A percentile compares a stretch with the other conserved stretches of the same genome.
These are phyloP conservation scores for Trialeurodes vaporariorum DNA, from an alignment of 1,140 invertebrate species.

Conservation along the genomic window DNA sequence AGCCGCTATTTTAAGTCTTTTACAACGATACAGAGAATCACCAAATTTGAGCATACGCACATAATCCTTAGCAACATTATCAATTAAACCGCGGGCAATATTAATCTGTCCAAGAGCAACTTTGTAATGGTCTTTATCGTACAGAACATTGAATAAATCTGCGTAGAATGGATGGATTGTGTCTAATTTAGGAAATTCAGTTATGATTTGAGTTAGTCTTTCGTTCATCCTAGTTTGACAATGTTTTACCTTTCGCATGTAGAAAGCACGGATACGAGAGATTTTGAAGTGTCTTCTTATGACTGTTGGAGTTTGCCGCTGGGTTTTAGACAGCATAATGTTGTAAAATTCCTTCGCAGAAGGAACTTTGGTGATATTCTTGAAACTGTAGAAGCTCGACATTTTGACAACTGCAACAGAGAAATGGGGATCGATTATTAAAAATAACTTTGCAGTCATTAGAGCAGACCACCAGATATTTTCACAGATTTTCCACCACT, in stretches of 20 bases:
- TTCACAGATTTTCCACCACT: no score
- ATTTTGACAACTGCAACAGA: no score
- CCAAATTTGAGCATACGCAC: constrained; percentile 90
- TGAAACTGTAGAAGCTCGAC: constrained; percentile 86
- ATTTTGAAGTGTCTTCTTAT: constrained; percentile 97
- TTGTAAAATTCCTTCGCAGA: constrained; percentile 96
- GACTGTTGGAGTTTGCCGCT: constrained; percentile 97
- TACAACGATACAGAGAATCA: constrained; percentile 95
- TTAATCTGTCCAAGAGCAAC: constrained; percentile 96
- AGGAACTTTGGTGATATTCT: constrained; percentile 94
- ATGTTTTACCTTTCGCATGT: constrained; percentile 95
- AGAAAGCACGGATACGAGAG: constrained; percentile 88
- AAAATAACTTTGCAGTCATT: no score
- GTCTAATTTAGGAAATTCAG: constrained; percentile 96
- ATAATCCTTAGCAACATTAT: constrained; percentile 96
- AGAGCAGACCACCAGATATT: no score
- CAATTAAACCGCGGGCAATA: constrained; percentile 89
- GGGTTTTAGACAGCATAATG: constrained; percentile 96
- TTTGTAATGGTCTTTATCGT: constrained; percentile 99
- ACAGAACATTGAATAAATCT: constrained; percentile 98
- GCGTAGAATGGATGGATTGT: constrained; percentile 99
- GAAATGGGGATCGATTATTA: no score
- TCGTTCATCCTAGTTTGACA: constrained; percentile 98
- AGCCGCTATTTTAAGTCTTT: constrained; percentile 92
- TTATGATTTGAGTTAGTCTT: constrained; percentile 87